Evolutionary conservation across 2,797 vertebrate species (phyloP).

Genomic region (Macropodus opercularis): DNA sequence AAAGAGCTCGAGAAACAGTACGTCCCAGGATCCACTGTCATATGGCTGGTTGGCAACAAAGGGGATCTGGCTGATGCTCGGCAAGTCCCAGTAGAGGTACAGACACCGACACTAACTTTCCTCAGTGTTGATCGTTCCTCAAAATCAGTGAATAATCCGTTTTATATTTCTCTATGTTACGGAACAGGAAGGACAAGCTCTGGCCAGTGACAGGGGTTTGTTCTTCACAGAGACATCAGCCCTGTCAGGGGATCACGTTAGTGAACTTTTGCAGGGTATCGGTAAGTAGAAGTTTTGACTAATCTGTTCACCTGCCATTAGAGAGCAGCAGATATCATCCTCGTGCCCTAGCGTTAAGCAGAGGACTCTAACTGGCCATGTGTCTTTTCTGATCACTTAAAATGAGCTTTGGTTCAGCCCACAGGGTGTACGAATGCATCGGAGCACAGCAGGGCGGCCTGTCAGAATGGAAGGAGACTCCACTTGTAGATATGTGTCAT

Average conservation of each 20-base stretch:
- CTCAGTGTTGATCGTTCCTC: not conserved
- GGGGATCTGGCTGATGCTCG: slow-evolving; percentile 72
- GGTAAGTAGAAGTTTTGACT: slow-evolving; percentile 63
- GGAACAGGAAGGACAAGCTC: slow-evolving; percentile 78
- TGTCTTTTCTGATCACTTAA: too few relatives aligned
- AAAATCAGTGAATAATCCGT: not conserved
- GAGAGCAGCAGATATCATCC: slow-evolving; percentile 39
- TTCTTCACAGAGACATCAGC: slow-evolving; percentile 84
- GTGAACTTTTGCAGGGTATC: slow-evolving; percentile 65
- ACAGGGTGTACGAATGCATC: slow-evolving; percentile 47
- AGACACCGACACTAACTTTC: not conserved
- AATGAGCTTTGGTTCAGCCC: slow-evolving; percentile 58
- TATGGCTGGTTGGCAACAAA: slow-evolving; percentile 86
- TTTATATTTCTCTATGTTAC: not conserved
- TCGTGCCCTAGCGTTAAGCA: not conserved
- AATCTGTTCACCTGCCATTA: slow-evolving; percentile 21
- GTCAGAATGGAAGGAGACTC: slow-evolving; percentile 52
- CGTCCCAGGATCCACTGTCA: slow-evolving; percentile 67
- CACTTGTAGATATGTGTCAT: slow-evolving; percentile 9
- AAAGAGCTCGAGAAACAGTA: slow-evolving; percentile 80
- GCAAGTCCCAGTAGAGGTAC: slow-evolving; percentile 79
- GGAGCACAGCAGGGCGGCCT: slow-evolving; percentile 45
- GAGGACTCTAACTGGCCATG: not conserved
- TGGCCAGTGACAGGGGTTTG: slow-evolving; percentile 75
- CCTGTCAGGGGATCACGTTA: slow-evolving; percentile 74